Evolutionary conservation across 2,888 invertebrate species (phyloP), one percentile per base, ranked within the genome.

Genomic region (Scaptomyza polygonia): DNA sequence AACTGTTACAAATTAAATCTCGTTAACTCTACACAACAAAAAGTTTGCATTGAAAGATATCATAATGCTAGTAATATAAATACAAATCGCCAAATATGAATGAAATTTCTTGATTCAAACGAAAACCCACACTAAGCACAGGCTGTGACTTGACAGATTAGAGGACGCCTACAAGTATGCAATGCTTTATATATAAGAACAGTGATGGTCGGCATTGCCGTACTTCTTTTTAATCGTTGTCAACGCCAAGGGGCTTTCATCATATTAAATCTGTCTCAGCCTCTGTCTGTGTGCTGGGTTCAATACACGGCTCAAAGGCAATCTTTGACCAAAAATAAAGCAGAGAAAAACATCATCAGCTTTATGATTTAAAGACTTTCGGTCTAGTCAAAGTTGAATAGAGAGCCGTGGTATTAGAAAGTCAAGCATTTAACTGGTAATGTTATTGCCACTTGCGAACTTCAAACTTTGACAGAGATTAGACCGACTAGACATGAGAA

Each of bases 301-400:
- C 67, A 55, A 32, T 18, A 55, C 8, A 14, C 55, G 18, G 14
- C 27, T 29, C 36, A 65, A 47, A 47, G 11, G 2, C 16, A 21
- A 47, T n/a, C n/a, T n/a, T n/a, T n/a, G n/a, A n/a, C n/a, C n/a
- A n/a, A n/a, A n/a, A n/a, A n/a, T 34, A 9, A 12, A 25, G 14
- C 3, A 8, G 9, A n/a, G n/a, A 6, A n/a, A 0, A n/a, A 5
- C 11, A 34, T 9, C 14, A 3, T 12, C n/a, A 11, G 8, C 18
- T 25, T 34, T 45, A 32, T 61, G 56, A 12, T 25, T 18, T 47
- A 4, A 56, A 42, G 30, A 25, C 29, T 30, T 8, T 4, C 5
- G 34, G 65, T 25, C 36, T 36, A 40, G 48, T 40, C 49, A 49
- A 39, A 67, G 66, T 65, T 67, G 34, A 67, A 55, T 66, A 66